Base-by-base conservation (phyloP, 2,113 vertebrate species). In the Malurus elegans region DNA sequence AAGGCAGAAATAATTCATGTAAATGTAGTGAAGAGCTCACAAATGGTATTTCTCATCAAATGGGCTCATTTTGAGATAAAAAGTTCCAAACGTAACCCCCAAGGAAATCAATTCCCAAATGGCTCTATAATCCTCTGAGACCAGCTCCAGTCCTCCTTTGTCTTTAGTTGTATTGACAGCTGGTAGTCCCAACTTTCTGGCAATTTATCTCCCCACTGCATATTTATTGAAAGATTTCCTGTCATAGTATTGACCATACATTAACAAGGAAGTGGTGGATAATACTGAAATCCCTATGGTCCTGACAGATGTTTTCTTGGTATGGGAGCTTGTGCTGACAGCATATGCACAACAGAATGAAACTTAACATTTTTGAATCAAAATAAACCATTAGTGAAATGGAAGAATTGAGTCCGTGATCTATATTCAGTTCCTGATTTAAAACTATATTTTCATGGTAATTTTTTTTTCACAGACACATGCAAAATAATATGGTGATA, bases 131-230 rank as follows among this genome's bases (percentile, higher is more conserved):
- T 94, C 92, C 94, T 95, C 48, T 0, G 38, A 93, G 95, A 69
- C 67, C 54, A 81, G 65, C 80, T 92, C 82, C 50, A 66, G 71
- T 64, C 81, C 17, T 96, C 80, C 86, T 96, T 96, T 94, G 90
- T 96, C 79, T 97, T 80, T 95, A 95, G 95, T 95, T 96, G 86
- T 91, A 93, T 93, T 96, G 97, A 95, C 96, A 98, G 96, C 90
- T 97, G 95, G 97, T 92, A 94, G 89, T 95, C 96, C 61, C 76
- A 81, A 78, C 92, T 96, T 96, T 50, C 42, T n/a, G 40, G 88
- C 71, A 79, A 92, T 97, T 97, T 96, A 93, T 98, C 93, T 95
- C 92, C 80, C 36, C 48, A 31, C 76, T 86, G 95, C 88, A 92
- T 97, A 92, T 97, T 97, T 97, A 97, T 97, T 89, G 97, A 95